A percentile compares a stretch with the other conserved stretches of the same genome.
Evolutionary conservation across 2,888 invertebrate species (phyloP).

Genomic region (Phania funesta): DNA sequence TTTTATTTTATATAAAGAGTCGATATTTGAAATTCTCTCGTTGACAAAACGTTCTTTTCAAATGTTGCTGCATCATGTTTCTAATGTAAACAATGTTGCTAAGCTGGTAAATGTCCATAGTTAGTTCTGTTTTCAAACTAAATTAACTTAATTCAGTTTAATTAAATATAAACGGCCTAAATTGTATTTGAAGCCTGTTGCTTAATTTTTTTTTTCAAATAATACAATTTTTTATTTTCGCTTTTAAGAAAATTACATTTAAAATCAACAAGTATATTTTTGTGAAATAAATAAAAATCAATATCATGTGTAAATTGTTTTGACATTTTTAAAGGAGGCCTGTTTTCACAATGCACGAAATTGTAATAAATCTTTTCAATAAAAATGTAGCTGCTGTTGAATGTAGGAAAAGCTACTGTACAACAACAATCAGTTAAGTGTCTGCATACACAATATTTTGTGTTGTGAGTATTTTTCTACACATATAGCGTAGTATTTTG

Average conservation of each 20-base stretch:
- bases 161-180: no score
- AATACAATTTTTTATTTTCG: not conserved
- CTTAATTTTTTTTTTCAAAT: slow-evolving; percentile 8
- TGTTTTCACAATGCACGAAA: slow-evolving; percentile 69
- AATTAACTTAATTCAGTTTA: no score
- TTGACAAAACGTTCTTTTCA: no score
- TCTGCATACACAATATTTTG: slow-evolving; percentile 36
- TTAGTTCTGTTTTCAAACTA: no score
- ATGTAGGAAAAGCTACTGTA: slow-evolving; percentile 61
- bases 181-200: no score
- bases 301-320: slow-evolving; percentile 65
- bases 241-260: not conserved
- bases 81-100: no score
- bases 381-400: slow-evolving; percentile 49
- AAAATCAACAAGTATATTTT: slow-evolving; percentile 68
- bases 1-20: no score
- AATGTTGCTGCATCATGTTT: no score
- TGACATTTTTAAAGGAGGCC: slow-evolving; percentile 69
- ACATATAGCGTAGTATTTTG: slow-evolving; percentile 5
- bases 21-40: no score
- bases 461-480: slow-evolving; percentile 25
- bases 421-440: slow-evolving; percentile 51
- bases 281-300: slow-evolving; percentile 55
- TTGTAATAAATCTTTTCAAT: slow-evolving; percentile 70
- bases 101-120: no score